These are phyloP conservation scores for Chaetoderma sp. DNA, from an alignment of 2,888 invertebrate species.

Conservation along the genomic window DNA sequence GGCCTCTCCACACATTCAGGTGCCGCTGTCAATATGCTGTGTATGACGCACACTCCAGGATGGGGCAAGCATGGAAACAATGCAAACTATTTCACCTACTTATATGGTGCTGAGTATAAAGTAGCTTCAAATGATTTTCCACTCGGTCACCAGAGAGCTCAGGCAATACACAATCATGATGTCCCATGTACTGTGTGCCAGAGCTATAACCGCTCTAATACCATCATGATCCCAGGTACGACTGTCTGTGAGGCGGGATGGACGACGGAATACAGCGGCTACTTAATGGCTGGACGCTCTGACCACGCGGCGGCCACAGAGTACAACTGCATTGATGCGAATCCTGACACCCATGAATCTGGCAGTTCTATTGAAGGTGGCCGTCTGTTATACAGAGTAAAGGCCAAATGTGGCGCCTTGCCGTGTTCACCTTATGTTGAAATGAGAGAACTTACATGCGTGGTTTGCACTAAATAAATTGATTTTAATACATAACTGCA, in stretches of 20 bases:
- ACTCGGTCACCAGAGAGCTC: constrained; percentile 5
- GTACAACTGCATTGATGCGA: constrained; percentile 35
- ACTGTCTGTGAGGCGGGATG: constrained; percentile 37
- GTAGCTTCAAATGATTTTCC: background rate
- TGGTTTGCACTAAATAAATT: constrained; percentile 36
- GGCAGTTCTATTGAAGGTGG: constrained; percentile 29
- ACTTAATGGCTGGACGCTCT: constrained; percentile 35
- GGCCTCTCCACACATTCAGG: background rate
- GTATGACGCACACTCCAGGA: background rate
- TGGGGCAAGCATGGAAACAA: constrained; percentile 5
- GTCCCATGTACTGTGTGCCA: constrained; percentile 40
- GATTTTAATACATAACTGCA: no score
- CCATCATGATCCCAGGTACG: constrained; percentile 37
- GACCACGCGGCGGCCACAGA: constrained; percentile 11
- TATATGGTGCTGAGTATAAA: constrained; percentile 31
- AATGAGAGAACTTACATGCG: constrained; percentile 40
- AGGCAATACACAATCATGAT: constrained; percentile 17
- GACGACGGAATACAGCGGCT: constrained; percentile 40
- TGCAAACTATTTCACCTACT: no score
- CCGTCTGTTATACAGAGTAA: constrained; percentile 32
- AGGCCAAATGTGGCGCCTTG: constrained; percentile 40
- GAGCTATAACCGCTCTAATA: constrained; percentile 1
- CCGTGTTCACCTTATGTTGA: constrained; percentile 40
- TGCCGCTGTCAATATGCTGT: background rate
- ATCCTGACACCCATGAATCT: constrained; percentile 30